Evolutionary conservation across 2,113 vertebrate genomes (phyloP).

Genomic region (Hypanus sabinus): DNA sequence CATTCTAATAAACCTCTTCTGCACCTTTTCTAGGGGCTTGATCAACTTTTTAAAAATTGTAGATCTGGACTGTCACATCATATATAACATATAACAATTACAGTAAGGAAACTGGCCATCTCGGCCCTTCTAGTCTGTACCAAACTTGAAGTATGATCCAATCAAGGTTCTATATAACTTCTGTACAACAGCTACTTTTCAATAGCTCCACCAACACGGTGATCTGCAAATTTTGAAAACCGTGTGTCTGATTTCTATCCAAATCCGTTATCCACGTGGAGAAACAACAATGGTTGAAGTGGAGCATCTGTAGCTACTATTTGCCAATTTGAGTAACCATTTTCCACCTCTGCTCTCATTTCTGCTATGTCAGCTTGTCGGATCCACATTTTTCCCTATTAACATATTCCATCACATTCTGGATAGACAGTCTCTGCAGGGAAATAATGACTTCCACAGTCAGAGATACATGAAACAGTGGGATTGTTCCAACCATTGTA

Average conservation of each 20-base stretch:
- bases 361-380: background rate
- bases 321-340: no score
- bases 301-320: no score
- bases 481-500: background rate
- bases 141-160: background rate
- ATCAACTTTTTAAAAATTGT: background rate
- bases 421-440: background rate
- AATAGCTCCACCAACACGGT: no score
- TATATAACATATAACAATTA: no score
- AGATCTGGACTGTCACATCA: background rate
- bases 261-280: no score
- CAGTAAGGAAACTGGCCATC: no score
- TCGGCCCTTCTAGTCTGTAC: no score
- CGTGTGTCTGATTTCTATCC: no score
- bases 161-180: background rate
- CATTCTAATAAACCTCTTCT: background rate
- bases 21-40: background rate
- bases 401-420: background rate
- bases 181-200: no score
- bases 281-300: no score
- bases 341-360: background rate
- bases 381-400: background rate
- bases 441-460: no score
- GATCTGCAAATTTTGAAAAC: no score
- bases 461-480: background rate